phyloP scores from a whole-genome alignment of 1,140 invertebrate species.

The Samia ricini region DNA sequence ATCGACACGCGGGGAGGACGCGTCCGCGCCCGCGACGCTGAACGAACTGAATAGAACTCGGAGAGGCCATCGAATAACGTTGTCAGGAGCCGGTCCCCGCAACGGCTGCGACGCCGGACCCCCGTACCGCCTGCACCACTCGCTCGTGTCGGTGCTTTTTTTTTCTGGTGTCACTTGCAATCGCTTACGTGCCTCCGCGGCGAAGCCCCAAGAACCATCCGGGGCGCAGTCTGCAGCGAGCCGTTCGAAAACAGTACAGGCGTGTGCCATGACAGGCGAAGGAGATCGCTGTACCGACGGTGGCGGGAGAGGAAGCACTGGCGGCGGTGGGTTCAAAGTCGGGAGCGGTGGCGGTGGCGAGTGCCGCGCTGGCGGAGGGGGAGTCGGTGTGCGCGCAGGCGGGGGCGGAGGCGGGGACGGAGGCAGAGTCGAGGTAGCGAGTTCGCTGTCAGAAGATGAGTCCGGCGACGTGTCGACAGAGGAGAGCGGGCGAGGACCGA shows the following conservation, averaged over 20 bases:
- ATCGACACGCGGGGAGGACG: slow-evolving; percentile 46
- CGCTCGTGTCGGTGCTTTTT: slow-evolving; percentile 40
- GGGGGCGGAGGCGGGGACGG: slow-evolving; percentile 68
- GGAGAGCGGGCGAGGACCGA: slow-evolving; percentile 34
- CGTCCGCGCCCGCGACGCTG: slow-evolving; percentile 67
- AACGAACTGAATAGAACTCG: slow-evolving; percentile 87
- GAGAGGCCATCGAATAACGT: slow-evolving; percentile 91
- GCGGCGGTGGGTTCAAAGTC: slow-evolving; percentile 44
- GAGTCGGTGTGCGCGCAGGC: slow-evolving; percentile 22
- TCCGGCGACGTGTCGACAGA: slow-evolving; percentile 53
- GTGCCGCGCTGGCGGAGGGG: slow-evolving; percentile 44
- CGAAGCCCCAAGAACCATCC: slow-evolving; percentile 86
- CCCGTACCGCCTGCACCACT: too few relatives aligned
- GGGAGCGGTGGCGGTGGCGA: slow-evolving; percentile 34
- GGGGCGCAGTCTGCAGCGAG: slow-evolving; percentile 68
- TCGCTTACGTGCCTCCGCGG: slow-evolving; percentile 81
- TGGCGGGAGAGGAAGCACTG: slow-evolving; percentile 4
- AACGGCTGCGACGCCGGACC: slow-evolving; percentile 45
- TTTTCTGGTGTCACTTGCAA: slow-evolving; percentile 26
- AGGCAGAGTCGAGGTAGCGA: slow-evolving; percentile 65
- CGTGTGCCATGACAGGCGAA: slow-evolving; percentile 20
- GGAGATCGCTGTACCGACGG: background rate
- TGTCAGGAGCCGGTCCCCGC: slow-evolving; percentile 78
- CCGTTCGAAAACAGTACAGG: slow-evolving; percentile 73
- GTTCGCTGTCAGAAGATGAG: slow-evolving; percentile 45